A percentile compares a stretch with the other conserved stretches of the same genome.
phyloP scores from a whole-genome alignment of 2,797 vertebrate genomes.

The Anguilla anguilla region DNA sequence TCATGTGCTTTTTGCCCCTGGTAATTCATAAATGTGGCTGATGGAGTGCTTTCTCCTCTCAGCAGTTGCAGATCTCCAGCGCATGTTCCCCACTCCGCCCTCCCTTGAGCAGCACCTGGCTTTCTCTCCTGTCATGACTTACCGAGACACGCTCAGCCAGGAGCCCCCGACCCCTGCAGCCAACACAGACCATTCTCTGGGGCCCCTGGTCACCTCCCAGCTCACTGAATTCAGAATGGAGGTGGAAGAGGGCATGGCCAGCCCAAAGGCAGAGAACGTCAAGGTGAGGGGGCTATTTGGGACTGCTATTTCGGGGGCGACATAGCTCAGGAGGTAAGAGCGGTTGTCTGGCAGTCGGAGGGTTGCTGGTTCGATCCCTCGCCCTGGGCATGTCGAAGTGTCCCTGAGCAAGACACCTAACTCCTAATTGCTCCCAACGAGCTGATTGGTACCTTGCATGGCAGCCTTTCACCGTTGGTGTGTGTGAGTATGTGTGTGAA shows the following conservation, averaged over 20 bases:
- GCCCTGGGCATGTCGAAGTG: too few relatives aligned
- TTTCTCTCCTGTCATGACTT: conserved; percentile 92
- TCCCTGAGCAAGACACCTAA: too few relatives aligned
- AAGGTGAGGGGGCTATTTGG: conserved; percentile 72
- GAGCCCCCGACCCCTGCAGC: conserved; percentile 83
- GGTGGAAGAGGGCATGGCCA: conserved; percentile 86
- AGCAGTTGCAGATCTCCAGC: conserved; percentile 98
- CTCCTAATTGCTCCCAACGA: too few relatives aligned
- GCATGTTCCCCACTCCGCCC: conserved; percentile 97
- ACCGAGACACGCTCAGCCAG: conserved; percentile 91
- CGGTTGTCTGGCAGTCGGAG: too few relatives aligned
- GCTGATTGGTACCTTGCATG: too few relatives aligned
- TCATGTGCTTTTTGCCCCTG: background rate
- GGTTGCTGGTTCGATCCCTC: too few relatives aligned
- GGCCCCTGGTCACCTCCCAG: conserved; percentile 73
- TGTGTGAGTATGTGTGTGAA: too few relatives aligned
- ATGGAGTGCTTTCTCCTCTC: conserved; percentile 27
- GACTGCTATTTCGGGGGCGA: background rate
- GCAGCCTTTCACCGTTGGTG: too few relatives aligned
- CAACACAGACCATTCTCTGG: conserved; percentile 81
- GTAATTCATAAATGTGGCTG: background rate
- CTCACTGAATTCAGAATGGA: conserved; percentile 88
- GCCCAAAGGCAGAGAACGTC: conserved; percentile 89
- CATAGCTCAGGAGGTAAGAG: background rate
- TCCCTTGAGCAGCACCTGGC: conserved; percentile 96